Percentiles rank a stretch among this genome's conserved stretches.
These are phyloP conservation scores for Entomobrya proxima DNA, from an alignment of 2,888 invertebrate genomes.

Conservation along the genomic window DNA sequence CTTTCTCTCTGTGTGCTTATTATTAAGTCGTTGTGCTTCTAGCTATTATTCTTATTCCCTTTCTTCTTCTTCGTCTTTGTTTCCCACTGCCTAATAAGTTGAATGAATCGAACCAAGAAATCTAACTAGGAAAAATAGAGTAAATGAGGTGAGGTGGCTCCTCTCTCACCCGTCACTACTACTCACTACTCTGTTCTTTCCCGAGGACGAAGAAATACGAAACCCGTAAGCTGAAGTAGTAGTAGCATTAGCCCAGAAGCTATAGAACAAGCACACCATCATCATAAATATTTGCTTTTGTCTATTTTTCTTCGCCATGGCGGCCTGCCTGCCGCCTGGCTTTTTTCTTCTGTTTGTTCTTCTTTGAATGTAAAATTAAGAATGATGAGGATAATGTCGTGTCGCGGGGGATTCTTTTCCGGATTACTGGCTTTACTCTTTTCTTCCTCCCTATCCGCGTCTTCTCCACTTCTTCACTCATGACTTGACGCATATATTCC, in stretches of 20 bases:
- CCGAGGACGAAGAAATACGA: neutral
- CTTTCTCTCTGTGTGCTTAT: no score
- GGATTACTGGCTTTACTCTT: constrained; percentile 34
- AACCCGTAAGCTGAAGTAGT: no score
- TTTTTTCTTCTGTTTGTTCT: constrained; percentile 23
- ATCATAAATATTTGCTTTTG: constrained; percentile 37
- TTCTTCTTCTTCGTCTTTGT: neutral
- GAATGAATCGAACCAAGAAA: constrained; percentile 30
- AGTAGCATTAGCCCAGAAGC: constrained; percentile 30
- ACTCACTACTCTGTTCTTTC: neutral
- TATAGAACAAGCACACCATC: neutral
- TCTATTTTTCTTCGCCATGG: constrained; percentile 25
- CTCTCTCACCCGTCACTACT: neutral
- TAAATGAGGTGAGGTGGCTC: constrained; percentile 14
- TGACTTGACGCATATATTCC: constrained; percentile 34
- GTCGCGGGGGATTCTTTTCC: constrained; percentile 46
- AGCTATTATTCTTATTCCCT: neutral
- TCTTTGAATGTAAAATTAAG: constrained; percentile 47
- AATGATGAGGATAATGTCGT: constrained; percentile 50
- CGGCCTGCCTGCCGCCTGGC: neutral
- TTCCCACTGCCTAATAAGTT: constrained; percentile 25
- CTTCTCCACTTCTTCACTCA: constrained; percentile 25
- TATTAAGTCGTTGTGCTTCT: no score
- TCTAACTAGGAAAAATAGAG: constrained; percentile 27
- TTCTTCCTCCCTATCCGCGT: neutral